A percentile compares a stretch with the other conserved stretches of the same genome.
Conservation (phyloP, 2,797 vertebrate genomes). For the Liasis olivaceus region DNA sequence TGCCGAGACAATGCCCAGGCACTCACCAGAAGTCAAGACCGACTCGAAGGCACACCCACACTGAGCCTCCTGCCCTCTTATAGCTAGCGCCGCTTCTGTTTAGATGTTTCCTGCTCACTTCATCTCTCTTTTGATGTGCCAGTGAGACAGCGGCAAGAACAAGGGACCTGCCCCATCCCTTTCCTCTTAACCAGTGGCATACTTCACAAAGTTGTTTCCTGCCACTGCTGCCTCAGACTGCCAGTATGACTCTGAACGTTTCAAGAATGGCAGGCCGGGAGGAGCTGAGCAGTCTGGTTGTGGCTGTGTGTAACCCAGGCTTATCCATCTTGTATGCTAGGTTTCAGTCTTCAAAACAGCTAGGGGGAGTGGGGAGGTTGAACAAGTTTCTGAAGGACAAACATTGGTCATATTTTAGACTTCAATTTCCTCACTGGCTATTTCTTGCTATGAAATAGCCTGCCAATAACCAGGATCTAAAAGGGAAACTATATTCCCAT, state of each 20-base stretch:
- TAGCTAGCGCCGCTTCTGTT: no score
- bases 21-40: not conserved
- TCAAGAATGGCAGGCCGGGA: not conserved
- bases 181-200: not conserved
- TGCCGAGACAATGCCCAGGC: not conserved
- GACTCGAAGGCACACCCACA: not conserved
- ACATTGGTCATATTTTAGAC: not conserved
- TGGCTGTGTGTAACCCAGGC: not conserved
- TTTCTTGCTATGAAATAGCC: not conserved
- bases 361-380: not conserved
- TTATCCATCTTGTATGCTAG: not conserved
- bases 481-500: conserved; percentile 3
- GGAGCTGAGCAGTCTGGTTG: not conserved
- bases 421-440: not conserved
- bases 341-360: not conserved
- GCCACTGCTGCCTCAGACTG: not conserved
- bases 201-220: not conserved
- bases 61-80: not conserved
- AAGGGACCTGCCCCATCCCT: not conserved
- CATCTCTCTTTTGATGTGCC: not conserved
- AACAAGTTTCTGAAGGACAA: not conserved
- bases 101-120: not conserved
- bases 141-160: not conserved
- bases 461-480: not conserved
- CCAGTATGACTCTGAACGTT: not conserved